These are phyloP conservation scores for Agonopterix arenella DNA, from an alignment of 2,888 invertebrate genomes.

Conservation along the genomic window DNA sequence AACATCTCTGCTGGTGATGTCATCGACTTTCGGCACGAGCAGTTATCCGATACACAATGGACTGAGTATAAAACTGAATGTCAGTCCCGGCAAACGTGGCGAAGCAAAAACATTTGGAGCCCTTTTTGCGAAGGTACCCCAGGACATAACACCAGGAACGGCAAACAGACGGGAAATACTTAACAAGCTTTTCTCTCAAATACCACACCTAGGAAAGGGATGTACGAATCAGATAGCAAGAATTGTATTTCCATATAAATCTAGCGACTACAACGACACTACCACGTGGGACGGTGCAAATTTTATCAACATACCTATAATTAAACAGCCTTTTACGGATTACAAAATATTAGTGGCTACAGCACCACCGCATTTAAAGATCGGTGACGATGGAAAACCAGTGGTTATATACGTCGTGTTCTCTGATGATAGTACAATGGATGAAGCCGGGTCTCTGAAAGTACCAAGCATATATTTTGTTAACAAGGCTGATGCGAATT, in stretches of 20 bases:
- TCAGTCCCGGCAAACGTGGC: constrained; percentile 28
- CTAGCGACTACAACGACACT: background rate
- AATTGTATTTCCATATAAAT: constrained; percentile 24
- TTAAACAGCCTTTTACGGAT: constrained; percentile 36
- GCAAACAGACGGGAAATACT: constrained; percentile 13
- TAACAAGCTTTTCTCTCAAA: constrained; percentile 12
- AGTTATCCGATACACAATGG: constrained; percentile 45
- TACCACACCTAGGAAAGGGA: constrained; percentile 22
- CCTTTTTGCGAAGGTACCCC: constrained; percentile 40
- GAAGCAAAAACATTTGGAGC: constrained; percentile 27
- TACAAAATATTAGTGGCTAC: constrained; percentile 57
- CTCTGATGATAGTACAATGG: constrained; percentile 28
- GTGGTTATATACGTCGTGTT: constrained; percentile 52
- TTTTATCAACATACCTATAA: constrained; percentile 43
- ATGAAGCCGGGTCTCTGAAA: constrained; percentile 3
- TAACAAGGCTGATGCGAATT: background rate
- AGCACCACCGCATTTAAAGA: constrained; percentile 44
- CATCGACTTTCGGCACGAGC: background rate
- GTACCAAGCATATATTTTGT: background rate
- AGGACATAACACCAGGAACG: constrained; percentile 21
- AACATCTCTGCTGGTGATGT: background rate
- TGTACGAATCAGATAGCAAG: constrained; percentile 44
- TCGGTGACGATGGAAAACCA: constrained; percentile 30
- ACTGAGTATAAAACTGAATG: constrained; percentile 40
- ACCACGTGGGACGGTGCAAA: constrained; percentile 11